Conservation (phyloP, 2,888 invertebrate genomes). For the Strigamia maritima region DNA sequence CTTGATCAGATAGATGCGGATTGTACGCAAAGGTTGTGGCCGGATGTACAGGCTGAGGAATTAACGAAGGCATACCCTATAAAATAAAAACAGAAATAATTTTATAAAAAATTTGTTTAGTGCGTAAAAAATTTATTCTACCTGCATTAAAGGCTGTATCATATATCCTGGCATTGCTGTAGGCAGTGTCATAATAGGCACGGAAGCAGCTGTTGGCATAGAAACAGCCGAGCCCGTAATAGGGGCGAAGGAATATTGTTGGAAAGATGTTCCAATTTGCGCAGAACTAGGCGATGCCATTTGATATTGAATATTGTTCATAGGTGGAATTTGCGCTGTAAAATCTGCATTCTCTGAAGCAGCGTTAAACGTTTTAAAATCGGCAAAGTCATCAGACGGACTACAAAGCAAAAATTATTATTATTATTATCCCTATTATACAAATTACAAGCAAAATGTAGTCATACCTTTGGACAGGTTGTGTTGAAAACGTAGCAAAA, state of each 20-base stretch:
- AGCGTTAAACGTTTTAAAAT: constrained; percentile 42
- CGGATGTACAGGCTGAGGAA: background rate
- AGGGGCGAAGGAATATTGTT: constrained; percentile 6
- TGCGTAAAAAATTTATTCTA: background rate
- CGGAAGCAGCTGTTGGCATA: constrained; percentile 41
- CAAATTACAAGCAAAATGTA: background rate
- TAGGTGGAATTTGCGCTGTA: background rate
- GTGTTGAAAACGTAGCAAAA: constrained; percentile 63
- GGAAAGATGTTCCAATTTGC: background rate
- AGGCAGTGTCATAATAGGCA: constrained; percentile 35
- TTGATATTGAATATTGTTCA: background rate
- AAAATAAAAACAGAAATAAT: background rate
- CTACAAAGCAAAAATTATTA: constrained; percentile 42
- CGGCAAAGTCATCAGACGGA: constrained; percentile 43
- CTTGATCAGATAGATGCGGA: background rate
- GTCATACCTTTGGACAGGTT: constrained; percentile 29
- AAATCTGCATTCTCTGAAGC: background rate
- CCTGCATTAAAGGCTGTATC: constrained; percentile 11
- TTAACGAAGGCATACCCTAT: constrained; percentile 2
- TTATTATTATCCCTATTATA: background rate
- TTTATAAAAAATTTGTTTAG: background rate
- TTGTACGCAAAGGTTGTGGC: constrained; percentile 8
- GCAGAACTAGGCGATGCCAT: background rate
- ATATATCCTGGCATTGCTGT: constrained; percentile 16
- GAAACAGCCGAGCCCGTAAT: constrained; percentile 28